Base-by-base conservation (phyloP, 2,888 invertebrate genomes). In the Theristus sp. region DNA sequence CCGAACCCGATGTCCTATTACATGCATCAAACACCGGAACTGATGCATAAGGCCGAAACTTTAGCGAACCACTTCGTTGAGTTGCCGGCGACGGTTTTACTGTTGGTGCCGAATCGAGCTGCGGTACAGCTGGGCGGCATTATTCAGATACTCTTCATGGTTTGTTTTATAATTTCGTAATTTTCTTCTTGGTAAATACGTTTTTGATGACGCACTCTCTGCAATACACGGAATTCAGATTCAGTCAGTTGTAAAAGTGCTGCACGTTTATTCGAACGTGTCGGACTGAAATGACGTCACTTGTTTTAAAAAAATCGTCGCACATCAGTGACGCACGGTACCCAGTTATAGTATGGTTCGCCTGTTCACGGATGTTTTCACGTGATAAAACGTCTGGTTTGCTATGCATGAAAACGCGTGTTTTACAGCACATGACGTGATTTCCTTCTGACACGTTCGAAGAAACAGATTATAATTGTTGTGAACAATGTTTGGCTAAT, bases 1-100 rank as follows among this genome's bases (percentile, higher is more conserved):
- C 77, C 77, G 13, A 77, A 76, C 65, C 76, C 76, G 10, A 64
- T 75, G 47, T 68, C 75, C 28, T 76, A 74, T 66, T 77, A 70
- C 66, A 68, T 77, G 68, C 77, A 77, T 63, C 73, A 75, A 62
- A 66, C 68, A 13, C 76, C 76, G 13, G 69, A 69, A 52, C 20
- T 65, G 29, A 68, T 73, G 57, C 77, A 77, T 68, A 71, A 72
- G 65, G 68, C 75, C 66, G 77, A 77, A 64, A 74, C 74, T 1
- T 58, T 73, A 49, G 65, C 67, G 55, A 77, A 77, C 64, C 77
- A 77, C 65, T 69, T 77, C 65, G 69, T 76, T 17, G 77, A 77
- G 65, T 68, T 76, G 20, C 46, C 73, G 3, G 74, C 72, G 1
- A 76, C 77, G 1, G 65, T 70, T 59, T 62, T 75, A 10, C 64